phyloP scores from a whole-genome alignment of 2,797 vertebrate species.

The Etheostoma nigrum region DNA sequence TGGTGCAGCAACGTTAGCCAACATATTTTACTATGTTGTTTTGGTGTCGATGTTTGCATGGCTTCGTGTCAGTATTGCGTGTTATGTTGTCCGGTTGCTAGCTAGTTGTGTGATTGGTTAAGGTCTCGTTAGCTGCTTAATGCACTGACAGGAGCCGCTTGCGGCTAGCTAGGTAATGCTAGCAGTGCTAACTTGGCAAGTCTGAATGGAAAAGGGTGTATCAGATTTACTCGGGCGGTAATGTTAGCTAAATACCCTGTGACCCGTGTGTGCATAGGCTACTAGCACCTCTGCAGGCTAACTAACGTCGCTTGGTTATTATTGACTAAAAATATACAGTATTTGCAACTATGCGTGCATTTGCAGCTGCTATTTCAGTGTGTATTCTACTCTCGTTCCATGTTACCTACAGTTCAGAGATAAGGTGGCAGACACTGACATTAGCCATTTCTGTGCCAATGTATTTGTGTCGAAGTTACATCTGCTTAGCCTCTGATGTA shows the following conservation, averaged over 20 bases:
- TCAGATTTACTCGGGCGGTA: conserved; percentile 45
- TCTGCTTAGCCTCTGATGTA: not conserved
- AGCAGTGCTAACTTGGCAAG: conserved; percentile 64
- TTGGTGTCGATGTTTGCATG: not conserved
- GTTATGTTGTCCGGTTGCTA: not conserved
- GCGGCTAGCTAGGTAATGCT: conserved; percentile 57
- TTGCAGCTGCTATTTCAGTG: not conserved
- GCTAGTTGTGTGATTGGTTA: not conserved
- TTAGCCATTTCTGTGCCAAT: not conserved
- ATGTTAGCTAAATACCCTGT: conserved; percentile 31
- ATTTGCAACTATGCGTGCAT: not conserved
- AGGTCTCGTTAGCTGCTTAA: conserved; percentile 22
- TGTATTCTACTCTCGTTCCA: not conserved
- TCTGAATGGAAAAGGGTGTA: conserved; percentile 43
- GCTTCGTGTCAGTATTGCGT: not conserved
- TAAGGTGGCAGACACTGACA: not conserved
- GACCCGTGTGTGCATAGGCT: conserved; percentile 4
- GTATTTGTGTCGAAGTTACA: not conserved
- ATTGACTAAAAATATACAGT: not conserved
- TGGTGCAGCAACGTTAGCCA: not conserved
- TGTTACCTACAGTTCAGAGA: not conserved
- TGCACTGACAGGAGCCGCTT: conserved; percentile 32
- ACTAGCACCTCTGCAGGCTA: not conserved
- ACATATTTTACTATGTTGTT: no score
- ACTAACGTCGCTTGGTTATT: not conserved